Base-by-base conservation (phyloP, 2,797 vertebrate genomes). In the Miichthys miiuy region DNA sequence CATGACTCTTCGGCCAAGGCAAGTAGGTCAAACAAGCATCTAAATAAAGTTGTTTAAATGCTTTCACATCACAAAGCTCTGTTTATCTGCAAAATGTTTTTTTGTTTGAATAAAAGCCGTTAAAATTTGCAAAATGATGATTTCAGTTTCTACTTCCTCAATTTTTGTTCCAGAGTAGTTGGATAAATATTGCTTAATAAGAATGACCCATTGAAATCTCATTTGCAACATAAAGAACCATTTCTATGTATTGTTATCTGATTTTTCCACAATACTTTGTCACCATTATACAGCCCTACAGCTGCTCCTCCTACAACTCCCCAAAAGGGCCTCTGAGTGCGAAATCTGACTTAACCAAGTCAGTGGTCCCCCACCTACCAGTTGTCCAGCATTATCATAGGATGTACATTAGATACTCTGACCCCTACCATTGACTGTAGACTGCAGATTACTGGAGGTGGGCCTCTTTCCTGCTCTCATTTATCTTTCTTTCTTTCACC, bases 401-500 rank as follows among this genome's bases (percentile, higher is more conserved):
- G 83, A 91, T 83, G 79, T 87, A 72, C 87, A 88, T 88, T 72
- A 85, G 82, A 83, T 78, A 84, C 80, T 66, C 82, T 83, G 86
- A 89, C 80, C 88, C 75, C 72, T 41, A 84, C 61, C 80, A 72
- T 83, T 82, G 73, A 73, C 75, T 87, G 76, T 62, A 72, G 85
- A 84, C 77, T 57, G 65, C 66, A 91, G 87, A 91, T 92, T 81
- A 88, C 64, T 78, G 56, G 73, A 86, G 86, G 83, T 83, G 89
- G 87, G 77, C 89, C 90, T 91, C 91, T 91, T 90, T 92, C 88
- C 87, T 91, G 79, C 90, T 87, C 78, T 82, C 91, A 89, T 92
- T 89, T 90, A 89, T 90, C 93, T 91, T 88, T 89, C 94, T 91
- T 89, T 89, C 86, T 91, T 89, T 85, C 83, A 88, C 88, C 85